phyloP scores from a whole-genome alignment of 2,113 vertebrate species.

The Mormyrus lacerda region DNA sequence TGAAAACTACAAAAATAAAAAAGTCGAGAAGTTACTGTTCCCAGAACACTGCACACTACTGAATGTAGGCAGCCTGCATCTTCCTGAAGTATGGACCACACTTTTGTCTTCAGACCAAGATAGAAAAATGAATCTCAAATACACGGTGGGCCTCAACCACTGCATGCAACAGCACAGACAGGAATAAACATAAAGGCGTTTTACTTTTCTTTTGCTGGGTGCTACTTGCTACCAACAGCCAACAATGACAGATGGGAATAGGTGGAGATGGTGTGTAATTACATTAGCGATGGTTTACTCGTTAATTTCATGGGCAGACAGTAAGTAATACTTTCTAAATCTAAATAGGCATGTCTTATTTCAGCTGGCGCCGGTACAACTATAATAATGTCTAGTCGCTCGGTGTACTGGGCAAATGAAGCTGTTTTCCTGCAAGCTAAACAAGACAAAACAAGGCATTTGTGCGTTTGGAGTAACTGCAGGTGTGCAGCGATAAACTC shows the following conservation, averaged over 20 bases:
- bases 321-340: constrained; percentile 8
- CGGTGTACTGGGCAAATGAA: background rate
- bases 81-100: background rate
- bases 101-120: background rate
- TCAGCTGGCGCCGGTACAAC: background rate
- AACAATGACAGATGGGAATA: constrained; percentile 19
- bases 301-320: constrained; percentile 11
- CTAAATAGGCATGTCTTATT: constrained; percentile 3
- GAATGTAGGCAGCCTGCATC: background rate
- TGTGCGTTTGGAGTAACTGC: background rate
- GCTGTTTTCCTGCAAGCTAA: background rate
- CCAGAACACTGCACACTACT: background rate
- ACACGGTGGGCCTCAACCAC: background rate
- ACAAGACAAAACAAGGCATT: background rate
- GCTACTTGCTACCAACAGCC: background rate
- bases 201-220: background rate
- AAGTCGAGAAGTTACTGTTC: background rate
- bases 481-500: background rate
- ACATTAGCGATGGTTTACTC: constrained; percentile 15
- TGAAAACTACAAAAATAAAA: background rate
- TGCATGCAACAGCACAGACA: background rate
- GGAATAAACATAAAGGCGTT: background rate
- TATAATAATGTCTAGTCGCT: background rate
- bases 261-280: constrained; percentile 7
- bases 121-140: background rate